phyloP scores from a whole-genome alignment of 2,113 vertebrate species.

The Crocuta crocuta region DNA sequence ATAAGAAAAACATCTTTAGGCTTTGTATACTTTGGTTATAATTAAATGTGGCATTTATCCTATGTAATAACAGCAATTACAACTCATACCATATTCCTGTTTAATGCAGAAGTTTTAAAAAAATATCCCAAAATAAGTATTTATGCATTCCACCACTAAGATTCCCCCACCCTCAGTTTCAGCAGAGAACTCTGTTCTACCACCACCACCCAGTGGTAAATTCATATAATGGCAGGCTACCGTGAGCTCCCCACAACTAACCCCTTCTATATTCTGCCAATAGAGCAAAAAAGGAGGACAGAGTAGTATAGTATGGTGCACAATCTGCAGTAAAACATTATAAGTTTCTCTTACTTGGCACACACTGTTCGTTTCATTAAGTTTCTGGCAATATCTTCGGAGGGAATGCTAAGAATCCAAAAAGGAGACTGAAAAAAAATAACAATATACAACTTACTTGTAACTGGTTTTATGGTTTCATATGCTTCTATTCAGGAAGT shows the following conservation, averaged over 20 bases:
- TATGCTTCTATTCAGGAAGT: neutral
- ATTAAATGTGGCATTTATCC: neutral
- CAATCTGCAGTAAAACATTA: neutral
- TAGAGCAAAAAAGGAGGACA: neutral
- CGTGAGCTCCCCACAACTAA: too few species aligned
- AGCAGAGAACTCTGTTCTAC: neutral
- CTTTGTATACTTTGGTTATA: neutral
- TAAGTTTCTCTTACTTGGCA: conserved; percentile 92
- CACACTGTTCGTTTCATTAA: conserved; percentile 97
- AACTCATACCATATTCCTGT: neutral
- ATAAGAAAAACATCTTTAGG: neutral
- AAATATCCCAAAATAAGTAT: neutral
- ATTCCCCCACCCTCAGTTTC: neutral
- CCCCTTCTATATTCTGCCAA: neutral
- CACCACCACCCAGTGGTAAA: conserved; percentile 2
- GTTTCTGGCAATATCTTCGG: conserved; percentile 92
- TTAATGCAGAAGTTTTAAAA: neutral
- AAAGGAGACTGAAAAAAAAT: conserved; percentile 93
- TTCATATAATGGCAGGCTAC: neutral
- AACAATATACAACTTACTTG: conserved; percentile 34
- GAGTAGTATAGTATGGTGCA: accelerated
- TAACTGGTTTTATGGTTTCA: neutral
- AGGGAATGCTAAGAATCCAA: conserved; percentile 94
- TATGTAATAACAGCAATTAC: neutral
- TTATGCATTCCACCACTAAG: neutral